Percentiles rank a stretch among this genome's conserved stretches.
phyloP scores from a whole-genome alignment of 2,113 vertebrate species.

The Ardeotis arabs region DNA sequence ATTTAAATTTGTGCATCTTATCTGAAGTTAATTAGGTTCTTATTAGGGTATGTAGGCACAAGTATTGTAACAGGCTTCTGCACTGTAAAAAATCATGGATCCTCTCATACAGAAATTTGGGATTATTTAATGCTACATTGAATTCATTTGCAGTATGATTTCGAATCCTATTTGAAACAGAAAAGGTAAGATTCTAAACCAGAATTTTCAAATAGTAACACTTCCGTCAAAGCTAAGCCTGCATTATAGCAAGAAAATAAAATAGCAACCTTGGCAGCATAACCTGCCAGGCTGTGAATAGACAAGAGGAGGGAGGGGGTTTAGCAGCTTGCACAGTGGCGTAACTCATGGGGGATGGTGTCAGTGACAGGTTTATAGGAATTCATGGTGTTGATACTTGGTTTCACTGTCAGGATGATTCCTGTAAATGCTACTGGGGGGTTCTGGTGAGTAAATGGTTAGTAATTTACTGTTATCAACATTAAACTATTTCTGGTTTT shows the following conservation, averaged over 20 bases:
- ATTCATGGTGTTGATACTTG: constrained; percentile 66
- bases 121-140: background rate
- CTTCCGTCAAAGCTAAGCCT: background rate
- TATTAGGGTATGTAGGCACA: background rate
- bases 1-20: background rate
- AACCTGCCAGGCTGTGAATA: background rate
- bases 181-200: background rate
- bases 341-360: constrained; percentile 66
- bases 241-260: background rate
- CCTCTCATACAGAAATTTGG: background rate
- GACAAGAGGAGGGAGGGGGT: background rate
- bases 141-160: background rate
- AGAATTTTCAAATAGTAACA: background rate
- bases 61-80: background rate
- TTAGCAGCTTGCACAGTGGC: constrained; percentile 24
- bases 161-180: background rate
- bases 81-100: background rate
- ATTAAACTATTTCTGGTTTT: constrained; percentile 70
- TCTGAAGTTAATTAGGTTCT: background rate
- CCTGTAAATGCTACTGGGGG: constrained; percentile 62
- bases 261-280: background rate
- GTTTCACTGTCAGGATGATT: constrained; percentile 72
- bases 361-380: constrained; percentile 78
- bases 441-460: constrained; percentile 57
- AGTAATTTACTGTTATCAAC: constrained; percentile 65